Conservation (phyloP, 2,888 invertebrate species). For the Mesochorus sp. region DNA sequence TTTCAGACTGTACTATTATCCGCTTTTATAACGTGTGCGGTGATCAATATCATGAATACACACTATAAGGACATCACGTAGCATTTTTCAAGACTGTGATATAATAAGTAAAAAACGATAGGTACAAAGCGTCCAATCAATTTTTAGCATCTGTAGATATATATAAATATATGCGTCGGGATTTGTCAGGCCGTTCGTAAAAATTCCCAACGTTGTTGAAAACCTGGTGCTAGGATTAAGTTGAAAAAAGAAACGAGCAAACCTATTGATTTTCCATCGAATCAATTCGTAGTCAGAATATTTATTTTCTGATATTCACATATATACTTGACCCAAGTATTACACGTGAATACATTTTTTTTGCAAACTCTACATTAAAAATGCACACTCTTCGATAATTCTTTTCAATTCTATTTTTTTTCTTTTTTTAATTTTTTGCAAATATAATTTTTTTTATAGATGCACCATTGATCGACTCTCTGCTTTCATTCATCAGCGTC, state of each 20-base stretch:
- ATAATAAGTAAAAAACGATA: conserved; percentile 68
- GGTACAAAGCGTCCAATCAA: conserved; percentile 51
- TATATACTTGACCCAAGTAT: conserved; percentile 51
- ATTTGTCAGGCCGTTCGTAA: conserved; percentile 20
- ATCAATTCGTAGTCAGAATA: conserved; percentile 18
- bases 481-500: conserved; percentile 33
- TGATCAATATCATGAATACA: conserved; percentile 62
- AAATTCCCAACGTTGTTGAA: background rate
- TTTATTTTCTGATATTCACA: conserved; percentile 16
- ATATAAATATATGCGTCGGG: background rate
- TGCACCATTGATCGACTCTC: conserved; percentile 25
- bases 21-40: conserved; percentile 65
- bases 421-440: conserved; percentile 38
- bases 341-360: conserved; percentile 12
- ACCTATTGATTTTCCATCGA: background rate
- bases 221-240: conserved; percentile 19
- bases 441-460: conserved; percentile 36
- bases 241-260: conserved; percentile 1
- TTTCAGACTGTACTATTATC: conserved; percentile 17
- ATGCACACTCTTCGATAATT: conserved; percentile 20
- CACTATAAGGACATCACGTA: conserved; percentile 58
- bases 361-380: conserved; percentile 6
- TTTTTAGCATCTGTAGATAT: conserved; percentile 47
- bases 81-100: conserved; percentile 74
- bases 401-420: conserved; percentile 34